These are phyloP conservation scores for Dyspetes luteomarginatus DNA, from an alignment of 2,888 invertebrate species.

Conservation along the genomic window DNA sequence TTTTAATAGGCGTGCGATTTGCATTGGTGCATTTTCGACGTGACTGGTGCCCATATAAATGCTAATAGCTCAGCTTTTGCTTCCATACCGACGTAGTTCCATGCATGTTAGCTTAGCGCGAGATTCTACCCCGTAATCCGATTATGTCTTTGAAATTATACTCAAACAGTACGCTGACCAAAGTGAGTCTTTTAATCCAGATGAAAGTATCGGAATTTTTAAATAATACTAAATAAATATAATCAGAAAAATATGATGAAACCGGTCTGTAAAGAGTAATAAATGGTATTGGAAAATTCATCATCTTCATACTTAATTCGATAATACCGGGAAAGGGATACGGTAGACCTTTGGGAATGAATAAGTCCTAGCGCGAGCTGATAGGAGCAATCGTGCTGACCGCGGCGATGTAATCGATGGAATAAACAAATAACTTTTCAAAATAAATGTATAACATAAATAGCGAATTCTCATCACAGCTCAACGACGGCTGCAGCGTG, in stretches of 20 bases:
- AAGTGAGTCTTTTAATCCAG: not conserved
- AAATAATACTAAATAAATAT: no score
- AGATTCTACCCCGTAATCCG: slow-evolving; percentile 66
- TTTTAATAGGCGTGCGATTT: slow-evolving; percentile 72
- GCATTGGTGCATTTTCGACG: slow-evolving; percentile 74
- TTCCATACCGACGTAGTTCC: slow-evolving; percentile 66
- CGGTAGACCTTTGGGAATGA: no score
- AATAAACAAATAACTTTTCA: not conserved
- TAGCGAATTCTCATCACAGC: not conserved
- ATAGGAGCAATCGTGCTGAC: no score
- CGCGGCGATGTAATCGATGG: no score
- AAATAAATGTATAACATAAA: not conserved
- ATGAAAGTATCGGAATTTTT: no score
- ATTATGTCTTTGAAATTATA: slow-evolving; percentile 54
- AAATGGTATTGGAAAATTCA: not conserved
- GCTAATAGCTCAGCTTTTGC: slow-evolving; percentile 70
- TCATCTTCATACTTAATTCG: not conserved
- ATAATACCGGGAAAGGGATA: no score
- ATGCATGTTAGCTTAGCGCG: slow-evolving; percentile 57
- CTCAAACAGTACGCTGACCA: slow-evolving; percentile 1
- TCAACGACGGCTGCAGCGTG: not conserved
- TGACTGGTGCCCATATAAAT: slow-evolving; percentile 72
- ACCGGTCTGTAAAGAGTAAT: not conserved
- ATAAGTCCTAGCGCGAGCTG: no score
- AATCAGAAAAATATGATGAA: not conserved